These are phyloP conservation scores for Macrophya alboannulata DNA, from an alignment of 2,888 invertebrate species.

Conservation along the genomic window DNA sequence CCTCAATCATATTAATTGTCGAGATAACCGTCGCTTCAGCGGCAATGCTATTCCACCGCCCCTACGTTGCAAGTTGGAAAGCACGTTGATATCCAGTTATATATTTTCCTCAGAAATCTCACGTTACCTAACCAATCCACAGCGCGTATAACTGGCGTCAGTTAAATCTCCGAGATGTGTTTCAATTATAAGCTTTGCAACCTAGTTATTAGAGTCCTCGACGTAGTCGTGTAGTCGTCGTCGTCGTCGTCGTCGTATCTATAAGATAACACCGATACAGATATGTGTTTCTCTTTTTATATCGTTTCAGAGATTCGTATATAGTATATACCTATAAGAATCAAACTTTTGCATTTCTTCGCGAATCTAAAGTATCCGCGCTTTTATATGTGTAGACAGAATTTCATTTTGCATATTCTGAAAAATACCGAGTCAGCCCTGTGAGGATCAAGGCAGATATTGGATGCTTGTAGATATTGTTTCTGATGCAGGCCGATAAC, in stretches of 20 bases:
- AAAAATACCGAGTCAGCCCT: conserved; percentile 52
- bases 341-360: conserved; percentile 40
- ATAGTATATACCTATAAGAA: background rate
- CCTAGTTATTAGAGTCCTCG: conserved; percentile 19
- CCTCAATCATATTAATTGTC: conserved; percentile 80
- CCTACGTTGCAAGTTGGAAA: conserved; percentile 49
- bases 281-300: background rate
- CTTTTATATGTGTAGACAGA: conserved; percentile 33
- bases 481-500: conserved; percentile 54
- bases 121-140: conserved; percentile 17
- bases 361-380: background rate
- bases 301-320: background rate
- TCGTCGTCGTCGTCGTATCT: background rate
- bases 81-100: conserved; percentile 52
- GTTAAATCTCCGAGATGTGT: conserved; percentile 38
- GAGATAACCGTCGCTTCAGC: conserved; percentile 78
- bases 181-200: conserved; percentile 39
- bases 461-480: conserved; percentile 48
- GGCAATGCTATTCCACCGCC: conserved; percentile 66
- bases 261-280: background rate
- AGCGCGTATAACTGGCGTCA: conserved; percentile 23
- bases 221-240: background rate
- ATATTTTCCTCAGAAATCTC: conserved; percentile 49
- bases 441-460: conserved; percentile 45
- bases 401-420: conserved; percentile 53